Base-by-base conservation (phyloP, 2,113 vertebrate genomes). In the Nibea albiflora region DNA sequence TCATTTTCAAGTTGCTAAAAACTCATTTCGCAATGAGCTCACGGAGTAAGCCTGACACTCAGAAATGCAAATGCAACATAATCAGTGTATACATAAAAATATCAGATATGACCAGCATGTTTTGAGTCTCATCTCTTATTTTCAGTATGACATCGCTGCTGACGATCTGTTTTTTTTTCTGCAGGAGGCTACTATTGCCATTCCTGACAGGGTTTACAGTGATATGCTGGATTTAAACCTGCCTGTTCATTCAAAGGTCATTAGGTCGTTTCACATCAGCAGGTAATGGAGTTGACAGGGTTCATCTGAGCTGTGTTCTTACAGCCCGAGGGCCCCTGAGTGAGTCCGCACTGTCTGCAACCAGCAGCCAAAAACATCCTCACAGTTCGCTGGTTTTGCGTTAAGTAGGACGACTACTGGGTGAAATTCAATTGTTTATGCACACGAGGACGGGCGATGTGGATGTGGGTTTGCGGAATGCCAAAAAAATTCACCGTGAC, bases 271-370 rank as follows among this genome's bases (percentile, higher is more conserved):
- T 75, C 88, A 90, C 84, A 81, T 93, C 84, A 82, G 85, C 84
- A 87, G 90, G 91, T 94, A 94, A 94, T 94, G 89, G 84, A 89
- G 90, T 87, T 94, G 93, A 95, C 90, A 92, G 89, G 82, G 82
- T 85, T 93, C 86, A 80, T 85, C 86, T 88, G 83, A 92, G 81
- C 68, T 64, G 67, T 84, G 80, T 87, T 91, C 83, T 85, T 85
- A 79, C 73, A 85, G 88, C 91, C 89, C 19, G 64, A 81, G 84
- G 91, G 85, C 35, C 62, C 73, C 78, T 11, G 56, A 81, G 73
- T 60, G 72, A 84, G 69, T 73, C 64, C 19, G 42, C 77, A 54
- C 74, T 63, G 50, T 86, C 84, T 85, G 69, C 84, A 88, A 88
- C 85, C 80, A 86, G 69, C 78, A 82, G 79, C 77, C 74, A 86